Evolutionary conservation across 92 coral and sea anemone genomes (phyloP).

Genomic region (Scolanthus callimorphus): DNA sequence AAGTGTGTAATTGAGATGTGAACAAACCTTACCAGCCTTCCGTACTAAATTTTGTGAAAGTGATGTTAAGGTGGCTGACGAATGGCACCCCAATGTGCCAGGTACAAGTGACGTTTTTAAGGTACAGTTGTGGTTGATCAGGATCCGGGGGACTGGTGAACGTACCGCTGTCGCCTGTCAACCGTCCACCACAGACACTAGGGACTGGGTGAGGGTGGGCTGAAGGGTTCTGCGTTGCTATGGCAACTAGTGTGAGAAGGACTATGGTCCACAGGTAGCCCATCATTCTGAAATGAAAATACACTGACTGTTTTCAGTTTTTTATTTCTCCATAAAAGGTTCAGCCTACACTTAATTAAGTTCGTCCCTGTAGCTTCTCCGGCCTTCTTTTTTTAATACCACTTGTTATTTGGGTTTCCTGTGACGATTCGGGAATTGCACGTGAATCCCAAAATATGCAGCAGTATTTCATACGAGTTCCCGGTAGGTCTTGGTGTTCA

Average conservation of each 20-base stretch:
- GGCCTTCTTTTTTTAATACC: too few species aligned
- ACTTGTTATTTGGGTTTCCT: too few species aligned
- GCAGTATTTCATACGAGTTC: too few species aligned
- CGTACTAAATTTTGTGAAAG: not conserved
- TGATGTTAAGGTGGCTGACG: not conserved
- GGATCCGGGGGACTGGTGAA: not conserved
- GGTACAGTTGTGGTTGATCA: not conserved
- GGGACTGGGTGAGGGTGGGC: not conserved
- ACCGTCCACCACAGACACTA: not conserved
- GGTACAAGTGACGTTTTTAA: not conserved
- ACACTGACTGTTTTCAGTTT: not conserved
- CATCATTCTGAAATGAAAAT: not conserved
- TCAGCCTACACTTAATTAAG: too few species aligned
- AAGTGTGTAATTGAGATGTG: too few species aligned
- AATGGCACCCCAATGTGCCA: not conserved
- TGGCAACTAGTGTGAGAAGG: not conserved
- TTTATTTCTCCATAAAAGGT: not conserved
- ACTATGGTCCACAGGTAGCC: too few species aligned
- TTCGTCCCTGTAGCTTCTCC: too few species aligned
- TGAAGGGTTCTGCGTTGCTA: too few species aligned
- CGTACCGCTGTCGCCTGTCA: not conserved
- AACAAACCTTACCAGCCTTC: not conserved
- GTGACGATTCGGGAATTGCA: too few species aligned
- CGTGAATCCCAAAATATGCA: too few species aligned
- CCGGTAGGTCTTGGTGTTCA: too few species aligned